Percentiles rank a stretch among this genome's conserved stretches.
phyloP scores from a whole-genome alignment of 1,140 invertebrate genomes.

The Eumaeus atala region DNA sequence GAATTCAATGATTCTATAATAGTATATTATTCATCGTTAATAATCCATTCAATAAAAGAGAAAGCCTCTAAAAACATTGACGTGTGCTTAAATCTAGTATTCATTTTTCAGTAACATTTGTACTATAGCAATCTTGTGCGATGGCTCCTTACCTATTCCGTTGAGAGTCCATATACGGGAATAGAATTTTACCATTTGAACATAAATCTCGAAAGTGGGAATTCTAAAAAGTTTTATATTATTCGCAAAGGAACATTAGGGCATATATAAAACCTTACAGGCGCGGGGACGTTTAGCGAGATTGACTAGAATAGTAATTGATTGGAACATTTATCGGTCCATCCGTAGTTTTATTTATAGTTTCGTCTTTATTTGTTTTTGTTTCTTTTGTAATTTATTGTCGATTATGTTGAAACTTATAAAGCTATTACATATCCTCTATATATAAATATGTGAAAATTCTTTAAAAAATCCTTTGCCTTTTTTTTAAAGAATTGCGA shows the following conservation, averaged over 20 bases:
- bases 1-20: no score
- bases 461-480: no score
- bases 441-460: no score
- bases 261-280: constrained; percentile 1
- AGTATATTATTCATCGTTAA: background rate
- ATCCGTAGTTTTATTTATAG: no score
- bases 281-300: background rate
- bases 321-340: no score
- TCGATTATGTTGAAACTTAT: no score
- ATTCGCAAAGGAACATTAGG: constrained; percentile 4
- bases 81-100: constrained; percentile 22
- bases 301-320: constrained; percentile 5
- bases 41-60: background rate
- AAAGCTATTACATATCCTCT: no score
- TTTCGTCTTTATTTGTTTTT: no score
- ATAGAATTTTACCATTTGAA: constrained; percentile 24
- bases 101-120: constrained; percentile 27
- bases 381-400: no score
- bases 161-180: constrained; percentile 19
- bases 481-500: no score
- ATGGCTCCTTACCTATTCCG: constrained; percentile 23
- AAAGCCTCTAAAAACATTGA: constrained; percentile 3
- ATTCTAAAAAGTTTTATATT: constrained; percentile 6
- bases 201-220: constrained; percentile 6
- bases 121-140: constrained; percentile 17